Conservation (phyloP, 2,113 vertebrate species). For the Oncorhynchus gorbuscha region DNA sequence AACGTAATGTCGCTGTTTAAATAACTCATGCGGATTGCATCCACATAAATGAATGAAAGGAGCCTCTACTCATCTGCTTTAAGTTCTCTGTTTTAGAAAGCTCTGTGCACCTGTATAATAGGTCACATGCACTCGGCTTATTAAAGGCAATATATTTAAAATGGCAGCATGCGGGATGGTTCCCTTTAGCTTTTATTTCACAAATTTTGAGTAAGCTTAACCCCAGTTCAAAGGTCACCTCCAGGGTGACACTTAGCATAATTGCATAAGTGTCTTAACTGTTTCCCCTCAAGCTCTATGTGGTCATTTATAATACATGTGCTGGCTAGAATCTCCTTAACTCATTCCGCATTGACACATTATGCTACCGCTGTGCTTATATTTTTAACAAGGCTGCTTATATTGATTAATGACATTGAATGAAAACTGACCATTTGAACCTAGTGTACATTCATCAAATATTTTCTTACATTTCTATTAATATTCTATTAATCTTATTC, state of each 20-base stretch:
- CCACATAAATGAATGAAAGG: slow-evolving; percentile 59
- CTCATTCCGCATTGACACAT: slow-evolving; percentile 67
- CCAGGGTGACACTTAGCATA: slow-evolving; percentile 80
- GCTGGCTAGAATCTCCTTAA: slow-evolving; percentile 64
- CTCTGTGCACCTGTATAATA: slow-evolving; percentile 67
- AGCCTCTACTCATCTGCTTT: slow-evolving; percentile 65
- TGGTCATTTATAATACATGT: slow-evolving; percentile 75
- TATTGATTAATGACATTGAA: slow-evolving; percentile 74
- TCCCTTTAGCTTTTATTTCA: slow-evolving; percentile 79
- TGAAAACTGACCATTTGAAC: slow-evolving; percentile 70
- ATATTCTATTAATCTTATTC: slow-evolving; percentile 58
- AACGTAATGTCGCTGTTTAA: slow-evolving; percentile 36
- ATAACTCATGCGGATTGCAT: slow-evolving; percentile 72
- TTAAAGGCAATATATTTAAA: slow-evolving; percentile 78
- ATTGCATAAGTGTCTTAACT: slow-evolving; percentile 80
- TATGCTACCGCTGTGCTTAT: slow-evolving; percentile 70
- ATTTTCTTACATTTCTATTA: slow-evolving; percentile 68
- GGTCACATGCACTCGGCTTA: slow-evolving; percentile 74
- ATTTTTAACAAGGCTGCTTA: slow-evolving; percentile 73
- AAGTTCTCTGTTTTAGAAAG: slow-evolving; percentile 69
- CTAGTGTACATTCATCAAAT: slow-evolving; percentile 68
- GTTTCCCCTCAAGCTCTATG: slow-evolving; percentile 70
- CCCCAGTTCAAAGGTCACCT: slow-evolving; percentile 74
- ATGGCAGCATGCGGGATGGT: slow-evolving; percentile 63
- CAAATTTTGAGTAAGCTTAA: slow-evolving; percentile 77